Percentiles rank a stretch among this genome's conserved stretches.
Evolutionary conservation across 2,888 invertebrate genomes (phyloP).

Genomic region (Emesis furor): DNA sequence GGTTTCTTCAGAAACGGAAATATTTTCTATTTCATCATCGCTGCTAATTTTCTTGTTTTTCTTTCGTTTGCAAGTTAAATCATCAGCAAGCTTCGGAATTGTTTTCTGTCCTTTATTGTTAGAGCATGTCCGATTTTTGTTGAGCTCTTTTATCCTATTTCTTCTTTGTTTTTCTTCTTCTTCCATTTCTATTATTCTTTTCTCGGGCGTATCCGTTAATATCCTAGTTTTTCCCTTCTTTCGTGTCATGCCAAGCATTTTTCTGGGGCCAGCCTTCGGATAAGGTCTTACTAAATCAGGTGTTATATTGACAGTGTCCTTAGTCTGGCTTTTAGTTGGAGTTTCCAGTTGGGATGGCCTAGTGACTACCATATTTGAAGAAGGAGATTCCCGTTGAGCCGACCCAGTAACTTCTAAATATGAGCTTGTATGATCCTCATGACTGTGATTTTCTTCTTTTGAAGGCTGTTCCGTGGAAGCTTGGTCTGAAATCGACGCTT

Average conservation of each 20-base stretch:
- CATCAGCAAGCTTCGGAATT: conserved; percentile 27
- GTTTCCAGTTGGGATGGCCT: conserved; percentile 14
- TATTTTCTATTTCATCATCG: conserved; percentile 48
- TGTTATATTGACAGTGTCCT: conserved; percentile 29
- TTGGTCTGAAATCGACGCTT: conserved; percentile 21
- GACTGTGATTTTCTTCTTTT: conserved; percentile 20
- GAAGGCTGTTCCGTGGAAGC: conserved; percentile 9
- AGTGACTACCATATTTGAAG: no score
- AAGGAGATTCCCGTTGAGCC: no score
- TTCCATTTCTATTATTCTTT: conserved; percentile 57
- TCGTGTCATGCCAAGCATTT: conserved; percentile 43
- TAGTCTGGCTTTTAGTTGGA: conserved; percentile 17
- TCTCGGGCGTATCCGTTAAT: conserved; percentile 65
- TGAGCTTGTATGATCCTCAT: conserved; percentile 4
- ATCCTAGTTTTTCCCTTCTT: conserved; percentile 69
- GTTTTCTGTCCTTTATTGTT: conserved; percentile 27
- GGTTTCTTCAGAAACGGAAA: conserved; percentile 32
- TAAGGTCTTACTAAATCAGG: conserved; percentile 64
- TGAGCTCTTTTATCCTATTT: conserved; percentile 49
- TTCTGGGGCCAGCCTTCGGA: conserved; percentile 59
- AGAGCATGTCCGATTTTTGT: neutral
- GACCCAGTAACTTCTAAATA: neutral
- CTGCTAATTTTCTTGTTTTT: conserved; percentile 36
- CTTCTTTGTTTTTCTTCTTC: conserved; percentile 62
- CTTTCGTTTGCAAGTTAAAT: conserved; percentile 22